These are phyloP conservation scores for Monarcha castaneiventris DNA, from an alignment of 2,113 vertebrate genomes.

Conservation along the genomic window DNA sequence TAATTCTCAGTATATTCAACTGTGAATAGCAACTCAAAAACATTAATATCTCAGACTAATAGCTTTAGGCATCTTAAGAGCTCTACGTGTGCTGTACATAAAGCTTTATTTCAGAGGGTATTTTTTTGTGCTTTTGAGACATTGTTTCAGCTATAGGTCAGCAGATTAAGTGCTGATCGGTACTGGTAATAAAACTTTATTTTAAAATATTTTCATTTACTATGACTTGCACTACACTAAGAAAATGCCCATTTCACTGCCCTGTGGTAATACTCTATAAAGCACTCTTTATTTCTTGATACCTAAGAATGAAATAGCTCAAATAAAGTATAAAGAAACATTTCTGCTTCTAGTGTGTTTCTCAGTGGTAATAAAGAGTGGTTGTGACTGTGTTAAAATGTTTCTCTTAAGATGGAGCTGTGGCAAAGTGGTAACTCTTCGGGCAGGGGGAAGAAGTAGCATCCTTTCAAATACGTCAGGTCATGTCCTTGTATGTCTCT, in stretches of 20 bases:
- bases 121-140: slow-evolving; percentile 63
- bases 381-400: neutral
- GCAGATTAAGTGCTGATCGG: slow-evolving; percentile 54
- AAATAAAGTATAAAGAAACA: slow-evolving; percentile 49
- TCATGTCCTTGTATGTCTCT: rapidly evolving
- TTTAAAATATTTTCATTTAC: slow-evolving; percentile 54
- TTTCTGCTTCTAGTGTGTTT: neutral
- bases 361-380: neutral
- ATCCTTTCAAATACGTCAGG: rapidly evolving
- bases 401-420: neutral
- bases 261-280: slow-evolving; percentile 43
- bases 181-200: slow-evolving; percentile 71
- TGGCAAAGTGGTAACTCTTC: rapidly evolving
- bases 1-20: slow-evolving; percentile 52
- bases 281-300: slow-evolving; percentile 38
- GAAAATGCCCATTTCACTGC: slow-evolving; percentile 46
- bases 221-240: slow-evolving; percentile 36
- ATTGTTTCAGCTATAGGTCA: slow-evolving; percentile 46
- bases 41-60: slow-evolving; percentile 31
- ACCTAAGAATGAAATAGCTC: neutral
- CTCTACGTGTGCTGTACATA: slow-evolving; percentile 80
- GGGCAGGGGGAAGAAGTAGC: rapidly evolving
- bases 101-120: slow-evolving; percentile 72
- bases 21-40: slow-evolving; percentile 50
- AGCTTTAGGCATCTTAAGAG: slow-evolving; percentile 71